phyloP scores from a whole-genome alignment of 2,888 invertebrate species.

The Amphipyra berbera region DNA sequence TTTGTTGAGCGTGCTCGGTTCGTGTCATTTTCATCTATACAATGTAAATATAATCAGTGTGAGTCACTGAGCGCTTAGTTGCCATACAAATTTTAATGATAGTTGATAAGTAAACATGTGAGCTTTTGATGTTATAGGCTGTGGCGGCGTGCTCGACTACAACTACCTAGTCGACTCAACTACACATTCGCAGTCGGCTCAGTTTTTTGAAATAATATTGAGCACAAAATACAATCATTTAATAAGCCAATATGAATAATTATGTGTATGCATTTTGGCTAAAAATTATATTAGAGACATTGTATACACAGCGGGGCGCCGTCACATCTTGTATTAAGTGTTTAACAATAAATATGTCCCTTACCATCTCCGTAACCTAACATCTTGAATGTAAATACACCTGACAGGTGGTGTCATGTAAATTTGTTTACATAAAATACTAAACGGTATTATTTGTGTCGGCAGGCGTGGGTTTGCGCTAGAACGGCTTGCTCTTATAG shows the following conservation, averaged over 20 bases:
- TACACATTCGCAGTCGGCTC: conserved; percentile 21
- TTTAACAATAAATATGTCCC: conserved; percentile 49
- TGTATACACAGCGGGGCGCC: conserved; percentile 38
- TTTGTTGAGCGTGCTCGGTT: conserved; percentile 32
- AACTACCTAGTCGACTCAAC: conserved; percentile 1
- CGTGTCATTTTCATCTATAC: conserved; percentile 52
- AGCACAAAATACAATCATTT: conserved; percentile 12
- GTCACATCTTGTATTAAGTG: conserved; percentile 54
- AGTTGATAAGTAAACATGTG: conserved; percentile 80
- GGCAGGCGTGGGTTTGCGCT: conserved; percentile 62
- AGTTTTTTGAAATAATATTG: conserved; percentile 17
- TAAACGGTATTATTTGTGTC: conserved; percentile 60
- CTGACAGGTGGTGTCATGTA: conserved; percentile 66
- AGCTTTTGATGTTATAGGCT: conserved; percentile 65
- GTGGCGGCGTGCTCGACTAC: conserved; percentile 54
- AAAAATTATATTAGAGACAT: conserved; percentile 10
- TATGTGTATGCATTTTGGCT: conserved; percentile 16
- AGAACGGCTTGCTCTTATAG: conserved; percentile 74
- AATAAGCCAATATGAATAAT: conserved; percentile 4
- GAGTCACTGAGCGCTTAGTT: conserved; percentile 86
- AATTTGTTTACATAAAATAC: conserved; percentile 63
- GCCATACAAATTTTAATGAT: conserved; percentile 87
- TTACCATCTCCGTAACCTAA: conserved; percentile 44
- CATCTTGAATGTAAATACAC: conserved; percentile 77
- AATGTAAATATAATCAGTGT: conserved; percentile 86